Evolutionary conservation across 53 echinoderm and acorn worm species (phyloP).

Genomic region (Zoroaster sp.): DNA sequence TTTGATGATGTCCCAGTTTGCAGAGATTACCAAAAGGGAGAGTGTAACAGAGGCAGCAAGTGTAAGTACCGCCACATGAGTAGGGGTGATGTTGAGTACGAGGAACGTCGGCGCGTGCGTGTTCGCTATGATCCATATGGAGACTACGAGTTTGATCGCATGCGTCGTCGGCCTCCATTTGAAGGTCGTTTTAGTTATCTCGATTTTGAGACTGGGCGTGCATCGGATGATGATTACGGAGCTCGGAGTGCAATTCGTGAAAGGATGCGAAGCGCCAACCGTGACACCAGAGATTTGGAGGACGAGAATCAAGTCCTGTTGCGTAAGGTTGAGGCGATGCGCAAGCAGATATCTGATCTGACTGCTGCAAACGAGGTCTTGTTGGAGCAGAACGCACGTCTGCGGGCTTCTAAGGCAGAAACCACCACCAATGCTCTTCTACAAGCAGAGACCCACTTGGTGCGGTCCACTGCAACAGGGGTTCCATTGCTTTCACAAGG

Average conservation of each 20-base stretch:
- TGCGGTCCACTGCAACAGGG: conserved; percentile 79
- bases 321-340: conserved; percentile 85
- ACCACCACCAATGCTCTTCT: conserved; percentile 64
- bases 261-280: neutral
- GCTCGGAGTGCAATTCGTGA: neutral
- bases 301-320: conserved; percentile 85
- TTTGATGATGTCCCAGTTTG: conserved; percentile 83
- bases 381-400: conserved; percentile 96
- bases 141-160: conserved; percentile 72
- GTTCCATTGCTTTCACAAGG: conserved; percentile 75
- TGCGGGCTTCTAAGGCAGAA: conserved; percentile 77
- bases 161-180: conserved; percentile 62
- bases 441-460: conserved; percentile 88
- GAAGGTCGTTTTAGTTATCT: conserved; percentile 63
- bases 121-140: conserved; percentile 34
- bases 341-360: conserved; percentile 88
- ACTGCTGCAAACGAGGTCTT: conserved; percentile 96
- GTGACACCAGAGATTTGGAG: conserved; percentile 75
- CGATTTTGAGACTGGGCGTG: conserved; percentile 57
- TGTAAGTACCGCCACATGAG: conserved; percentile 95
- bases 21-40: conserved; percentile 82
- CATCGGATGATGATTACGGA: conserved; percentile 1
- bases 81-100: conserved; percentile 86
- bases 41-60: conserved; percentile 76
- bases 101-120: conserved; percentile 62